Conservation (phyloP, 2,888 invertebrate species). For the Embidobia sp. region DNA sequence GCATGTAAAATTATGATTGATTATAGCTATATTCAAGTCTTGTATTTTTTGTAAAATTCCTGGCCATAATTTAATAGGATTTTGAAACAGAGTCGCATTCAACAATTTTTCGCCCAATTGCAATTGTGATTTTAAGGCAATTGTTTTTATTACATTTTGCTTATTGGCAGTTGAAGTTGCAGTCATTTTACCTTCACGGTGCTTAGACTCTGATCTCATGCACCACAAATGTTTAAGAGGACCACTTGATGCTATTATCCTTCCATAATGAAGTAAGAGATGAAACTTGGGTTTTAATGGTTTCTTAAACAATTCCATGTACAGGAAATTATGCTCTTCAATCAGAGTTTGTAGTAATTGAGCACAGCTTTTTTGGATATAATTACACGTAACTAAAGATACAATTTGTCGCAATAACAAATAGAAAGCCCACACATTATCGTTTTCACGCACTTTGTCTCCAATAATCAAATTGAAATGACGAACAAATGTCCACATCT, state of each 20-base stretch:
- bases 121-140: constrained; percentile 23
- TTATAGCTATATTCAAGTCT: too few relatives aligned
- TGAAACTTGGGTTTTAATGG: constrained; percentile 37
- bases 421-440: constrained; percentile 53
- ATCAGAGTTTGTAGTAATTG: constrained; percentile 35
- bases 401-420: constrained; percentile 26
- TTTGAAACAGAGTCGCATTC: neutral
- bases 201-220: constrained; percentile 43
- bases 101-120: neutral
- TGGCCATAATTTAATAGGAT: too few relatives aligned
- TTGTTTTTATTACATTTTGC: constrained; percentile 18
- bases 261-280: constrained; percentile 27
- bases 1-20: too few relatives aligned
- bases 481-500: constrained; percentile 58
- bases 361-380: constrained; percentile 16
- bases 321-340: constrained; percentile 44
- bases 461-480: constrained; percentile 60
- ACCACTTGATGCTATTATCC: constrained; percentile 16
- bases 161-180: constrained; percentile 13
- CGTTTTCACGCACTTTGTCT: constrained; percentile 41
- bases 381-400: constrained; percentile 11
- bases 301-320: constrained; percentile 29
- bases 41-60: too few relatives aligned
- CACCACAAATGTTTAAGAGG: constrained; percentile 28
- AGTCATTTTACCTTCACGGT: constrained; percentile 20